Evolutionary conservation across 2,797 vertebrate genomes (phyloP).

Genomic region (Spheniscus humboldti): DNA sequence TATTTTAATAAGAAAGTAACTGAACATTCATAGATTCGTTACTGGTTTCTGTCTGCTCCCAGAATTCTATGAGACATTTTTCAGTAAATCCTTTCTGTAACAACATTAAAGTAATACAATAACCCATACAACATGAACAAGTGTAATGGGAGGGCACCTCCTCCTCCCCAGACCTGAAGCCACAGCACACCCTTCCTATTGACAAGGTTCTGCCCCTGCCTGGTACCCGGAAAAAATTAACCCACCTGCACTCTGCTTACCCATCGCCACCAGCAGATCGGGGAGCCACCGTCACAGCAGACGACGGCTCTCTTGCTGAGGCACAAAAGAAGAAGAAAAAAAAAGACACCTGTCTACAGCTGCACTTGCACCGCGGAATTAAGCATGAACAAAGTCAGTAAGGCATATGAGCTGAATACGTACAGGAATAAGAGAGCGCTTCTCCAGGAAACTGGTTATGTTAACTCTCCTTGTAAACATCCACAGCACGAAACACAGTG

Average conservation of each 20-base stretch:
- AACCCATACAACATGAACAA: background rate
- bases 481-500: fast-evolving
- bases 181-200: background rate
- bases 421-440: background rate
- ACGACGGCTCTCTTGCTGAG: background rate
- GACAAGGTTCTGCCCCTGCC: background rate
- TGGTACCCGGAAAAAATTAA: background rate
- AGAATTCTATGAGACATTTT: background rate
- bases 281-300: background rate
- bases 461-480: background rate
- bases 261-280: fast-evolving
- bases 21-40: background rate
- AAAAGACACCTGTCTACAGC: background rate
- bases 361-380: background rate
- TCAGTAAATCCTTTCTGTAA: background rate
- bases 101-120: background rate
- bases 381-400: background rate
- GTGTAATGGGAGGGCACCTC: background rate
- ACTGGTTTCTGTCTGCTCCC: background rate
- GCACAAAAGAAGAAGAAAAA: background rate
- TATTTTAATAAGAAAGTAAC: background rate
- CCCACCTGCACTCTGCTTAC: too few relatives aligned
- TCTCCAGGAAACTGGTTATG: background rate
- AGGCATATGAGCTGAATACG: background rate
- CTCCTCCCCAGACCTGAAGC: background rate